Percentiles rank a stretch among this genome's conserved stretches.
phyloP scores from a whole-genome alignment of 2,113 vertebrate species.

The Gopherus evgoodei region DNA sequence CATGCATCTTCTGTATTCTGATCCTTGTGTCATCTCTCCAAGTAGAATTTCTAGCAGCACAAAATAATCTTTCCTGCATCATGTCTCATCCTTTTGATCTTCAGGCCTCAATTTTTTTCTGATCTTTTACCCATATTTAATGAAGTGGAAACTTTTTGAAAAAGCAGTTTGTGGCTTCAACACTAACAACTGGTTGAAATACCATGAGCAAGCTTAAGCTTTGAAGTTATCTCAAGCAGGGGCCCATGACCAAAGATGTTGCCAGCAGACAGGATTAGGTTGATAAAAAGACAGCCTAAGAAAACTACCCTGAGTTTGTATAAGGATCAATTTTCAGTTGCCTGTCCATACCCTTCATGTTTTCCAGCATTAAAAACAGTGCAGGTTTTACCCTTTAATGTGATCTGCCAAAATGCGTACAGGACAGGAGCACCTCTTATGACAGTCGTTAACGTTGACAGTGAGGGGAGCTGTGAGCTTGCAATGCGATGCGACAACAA shows the following conservation, averaged over 20 bases:
- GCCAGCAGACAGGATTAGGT: rapidly evolving
- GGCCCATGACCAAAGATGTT: neutral
- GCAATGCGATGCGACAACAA: conserved; percentile 33
- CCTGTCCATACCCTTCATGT: neutral
- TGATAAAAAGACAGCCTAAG: rapidly evolving
- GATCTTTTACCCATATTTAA: neutral
- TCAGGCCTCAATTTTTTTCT: neutral
- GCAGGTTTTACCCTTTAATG: neutral
- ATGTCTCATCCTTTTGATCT: neutral
- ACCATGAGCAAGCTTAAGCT: neutral
- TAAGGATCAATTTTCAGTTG: neutral
- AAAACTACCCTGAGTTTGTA: neutral
- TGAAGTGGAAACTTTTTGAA: rapidly evolving
- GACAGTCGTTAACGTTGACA: neutral
- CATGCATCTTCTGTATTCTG: neutral
- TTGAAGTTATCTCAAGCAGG: neutral
- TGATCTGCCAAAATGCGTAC: conserved; percentile 21
- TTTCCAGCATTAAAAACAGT: conserved; percentile 1
- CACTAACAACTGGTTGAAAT: neutral
- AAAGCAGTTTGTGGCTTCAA: neutral
- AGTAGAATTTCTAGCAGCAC: rapidly evolving
- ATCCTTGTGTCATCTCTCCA: rapidly evolving
- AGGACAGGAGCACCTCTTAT: neutral
- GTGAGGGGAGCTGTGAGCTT: conserved; percentile 36
- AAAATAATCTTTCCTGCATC: rapidly evolving